Evolutionary conservation across 2,113 vertebrate genomes (phyloP).

Genomic region (Copsychus sechellarum): DNA sequence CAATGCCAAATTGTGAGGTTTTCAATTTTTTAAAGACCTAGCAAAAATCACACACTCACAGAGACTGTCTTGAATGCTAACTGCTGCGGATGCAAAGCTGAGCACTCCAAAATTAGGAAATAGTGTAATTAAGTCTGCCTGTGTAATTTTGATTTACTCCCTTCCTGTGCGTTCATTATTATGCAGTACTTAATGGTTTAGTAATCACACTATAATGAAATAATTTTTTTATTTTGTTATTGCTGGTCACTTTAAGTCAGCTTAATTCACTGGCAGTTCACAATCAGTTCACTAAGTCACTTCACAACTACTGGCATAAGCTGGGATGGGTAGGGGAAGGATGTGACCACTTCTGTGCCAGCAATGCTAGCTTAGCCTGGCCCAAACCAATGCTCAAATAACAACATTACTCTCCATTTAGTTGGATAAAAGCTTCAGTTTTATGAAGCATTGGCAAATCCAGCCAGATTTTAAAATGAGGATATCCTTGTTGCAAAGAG

Average conservation of each 20-base stretch:
- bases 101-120: background rate
- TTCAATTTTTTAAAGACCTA: background rate
- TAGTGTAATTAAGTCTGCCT: background rate
- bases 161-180: constrained; percentile 12
- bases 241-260: background rate
- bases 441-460: background rate
- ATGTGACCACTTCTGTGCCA: background rate
- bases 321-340: background rate
- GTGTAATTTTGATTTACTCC: constrained; percentile 6
- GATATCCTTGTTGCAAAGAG: background rate
- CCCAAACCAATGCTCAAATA: background rate
- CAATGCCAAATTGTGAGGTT: background rate
- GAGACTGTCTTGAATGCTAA: background rate
- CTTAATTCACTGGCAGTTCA: background rate
- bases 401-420: background rate
- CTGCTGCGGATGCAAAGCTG: background rate
- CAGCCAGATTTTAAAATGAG: background rate
- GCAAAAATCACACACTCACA: background rate
- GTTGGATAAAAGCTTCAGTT: background rate
- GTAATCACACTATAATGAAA: background rate
- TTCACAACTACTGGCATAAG: background rate
- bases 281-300: background rate
- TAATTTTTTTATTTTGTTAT: background rate
- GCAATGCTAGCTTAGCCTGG: background rate
- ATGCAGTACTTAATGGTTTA: background rate